Evolutionary conservation across 2,888 invertebrate species (phyloP).

Genomic region (Ennomos erosarius): DNA sequence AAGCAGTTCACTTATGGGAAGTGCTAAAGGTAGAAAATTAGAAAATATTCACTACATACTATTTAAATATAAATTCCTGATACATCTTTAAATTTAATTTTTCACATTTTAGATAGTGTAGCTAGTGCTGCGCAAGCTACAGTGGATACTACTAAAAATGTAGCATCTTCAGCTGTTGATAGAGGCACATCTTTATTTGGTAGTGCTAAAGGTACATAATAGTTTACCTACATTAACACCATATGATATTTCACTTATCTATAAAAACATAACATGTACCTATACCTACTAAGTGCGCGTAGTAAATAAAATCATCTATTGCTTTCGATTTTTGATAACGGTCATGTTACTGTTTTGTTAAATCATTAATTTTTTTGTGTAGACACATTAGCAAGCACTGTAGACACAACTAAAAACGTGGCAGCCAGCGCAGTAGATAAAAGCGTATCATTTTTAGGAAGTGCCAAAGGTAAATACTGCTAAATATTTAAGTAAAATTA

Average conservation of each 20-base stretch:
- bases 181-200: constrained; percentile 52
- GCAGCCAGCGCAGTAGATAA: constrained; percentile 50
- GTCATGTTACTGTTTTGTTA: background rate
- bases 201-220: constrained; percentile 6
- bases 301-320: too few species aligned
- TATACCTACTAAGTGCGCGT: too few species aligned
- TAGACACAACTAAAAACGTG: constrained; percentile 56
- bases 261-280: too few species aligned
- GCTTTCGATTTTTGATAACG: too few species aligned
- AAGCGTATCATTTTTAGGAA: constrained; percentile 56
- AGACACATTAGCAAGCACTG: constrained; percentile 60
- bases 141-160: constrained; percentile 59
- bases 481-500: constrained; percentile 1
- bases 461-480: constrained; percentile 55
- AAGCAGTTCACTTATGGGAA: constrained; percentile 51
- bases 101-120: constrained; percentile 49
- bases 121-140: constrained; percentile 47
- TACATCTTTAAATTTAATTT: background rate
- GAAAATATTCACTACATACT: background rate
- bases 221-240: too few species aligned
- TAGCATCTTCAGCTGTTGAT: constrained; percentile 55
- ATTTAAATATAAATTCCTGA: background rate
- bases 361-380: constrained; percentile 32
- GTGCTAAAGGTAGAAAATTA: constrained; percentile 59
- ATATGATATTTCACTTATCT: too few species aligned